Percentiles rank a stretch among this genome's conserved stretches.
phyloP scores from a whole-genome alignment of 2,113 vertebrate genomes.

The Danio rerio region DNA sequence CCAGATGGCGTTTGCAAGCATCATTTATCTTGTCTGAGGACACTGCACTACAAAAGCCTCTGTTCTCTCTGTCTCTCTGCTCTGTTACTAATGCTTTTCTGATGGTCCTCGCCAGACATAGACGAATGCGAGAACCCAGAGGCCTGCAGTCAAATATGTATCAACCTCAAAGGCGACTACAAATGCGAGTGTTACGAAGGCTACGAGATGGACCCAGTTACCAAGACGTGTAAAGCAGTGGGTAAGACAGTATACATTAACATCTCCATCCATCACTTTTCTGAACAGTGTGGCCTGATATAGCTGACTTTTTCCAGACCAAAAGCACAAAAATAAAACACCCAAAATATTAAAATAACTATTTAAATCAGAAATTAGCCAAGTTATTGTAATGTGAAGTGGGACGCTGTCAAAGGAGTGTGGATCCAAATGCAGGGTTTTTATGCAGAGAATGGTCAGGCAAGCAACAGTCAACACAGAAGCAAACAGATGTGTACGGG shows the following conservation, averaged over 20 bases:
- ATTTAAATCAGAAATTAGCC: too few relatives aligned
- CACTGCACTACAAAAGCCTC: background rate
- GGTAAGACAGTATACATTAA: slow-evolving; percentile 79
- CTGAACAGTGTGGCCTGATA: background rate
- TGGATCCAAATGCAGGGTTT: too few relatives aligned
- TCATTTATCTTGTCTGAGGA: slow-evolving; percentile 29
- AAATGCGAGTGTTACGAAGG: slow-evolving; percentile 97
- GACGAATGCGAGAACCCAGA: slow-evolving; percentile 96
- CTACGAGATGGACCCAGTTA: slow-evolving; percentile 94
- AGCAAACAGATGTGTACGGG: too few relatives aligned
- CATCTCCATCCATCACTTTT: background rate
- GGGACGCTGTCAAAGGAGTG: too few relatives aligned
- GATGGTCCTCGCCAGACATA: slow-evolving; percentile 84
- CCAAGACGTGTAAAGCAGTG: slow-evolving; percentile 96
- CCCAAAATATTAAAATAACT: too few relatives aligned
- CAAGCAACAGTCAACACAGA: too few relatives aligned
- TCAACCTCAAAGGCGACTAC: slow-evolving; percentile 98
- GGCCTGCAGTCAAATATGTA: slow-evolving; percentile 97
- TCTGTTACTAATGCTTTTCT: slow-evolving; percentile 71
- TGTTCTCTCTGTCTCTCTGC: slow-evolving; percentile 50
- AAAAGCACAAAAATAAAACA: too few relatives aligned
- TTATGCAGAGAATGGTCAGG: too few relatives aligned
- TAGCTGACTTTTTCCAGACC: too few relatives aligned
- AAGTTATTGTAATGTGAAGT: too few relatives aligned
- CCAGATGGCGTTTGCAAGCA: slow-evolving; percentile 3